phyloP scores from a whole-genome alignment of 2,113 vertebrate species.

The Anarhynchus alexandrinus region DNA sequence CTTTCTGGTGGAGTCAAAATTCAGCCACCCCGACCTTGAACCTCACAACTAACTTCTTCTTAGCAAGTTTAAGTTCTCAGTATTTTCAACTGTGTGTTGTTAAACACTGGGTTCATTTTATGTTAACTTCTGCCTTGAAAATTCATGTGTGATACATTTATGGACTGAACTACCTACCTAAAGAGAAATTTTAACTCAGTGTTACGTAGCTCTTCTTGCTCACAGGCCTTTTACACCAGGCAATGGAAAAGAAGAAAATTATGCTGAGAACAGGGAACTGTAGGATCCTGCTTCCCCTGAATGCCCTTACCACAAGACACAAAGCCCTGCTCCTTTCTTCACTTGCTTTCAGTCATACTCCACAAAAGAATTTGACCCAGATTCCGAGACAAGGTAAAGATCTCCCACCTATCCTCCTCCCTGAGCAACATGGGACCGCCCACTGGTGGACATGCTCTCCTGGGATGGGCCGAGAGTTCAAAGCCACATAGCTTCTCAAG shows the following conservation, averaged over 20 bases:
- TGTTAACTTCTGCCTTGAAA: not conserved
- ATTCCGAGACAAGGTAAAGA: not conserved
- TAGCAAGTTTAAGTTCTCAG: not conserved
- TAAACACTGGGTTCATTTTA: not conserved
- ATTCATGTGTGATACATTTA: not conserved
- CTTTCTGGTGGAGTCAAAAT: not conserved
- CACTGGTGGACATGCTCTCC: rapidly evolving
- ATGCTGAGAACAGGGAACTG: not conserved
- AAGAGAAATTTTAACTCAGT: not conserved
- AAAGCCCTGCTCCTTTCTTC: not conserved
- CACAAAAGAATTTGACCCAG: not conserved
- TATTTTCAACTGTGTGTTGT: not conserved
- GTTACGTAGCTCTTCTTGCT: not conserved
- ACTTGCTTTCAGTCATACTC: not conserved
- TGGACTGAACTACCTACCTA: not conserved
- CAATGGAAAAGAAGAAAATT: not conserved
- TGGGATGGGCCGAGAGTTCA: not conserved
- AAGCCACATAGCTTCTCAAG: not conserved
- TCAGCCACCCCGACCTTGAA: not conserved
- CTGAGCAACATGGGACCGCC: not conserved
- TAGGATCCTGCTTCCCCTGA: not conserved
- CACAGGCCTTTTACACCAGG: not conserved
- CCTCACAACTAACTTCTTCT: not conserved
- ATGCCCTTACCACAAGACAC: not conserved
- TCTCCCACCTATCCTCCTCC: not conserved